A percentile compares a stretch with the other conserved stretches of the same genome.
Conservation (phyloP, 2,888 invertebrate genomes). For the Physocephala rufipes region DNA sequence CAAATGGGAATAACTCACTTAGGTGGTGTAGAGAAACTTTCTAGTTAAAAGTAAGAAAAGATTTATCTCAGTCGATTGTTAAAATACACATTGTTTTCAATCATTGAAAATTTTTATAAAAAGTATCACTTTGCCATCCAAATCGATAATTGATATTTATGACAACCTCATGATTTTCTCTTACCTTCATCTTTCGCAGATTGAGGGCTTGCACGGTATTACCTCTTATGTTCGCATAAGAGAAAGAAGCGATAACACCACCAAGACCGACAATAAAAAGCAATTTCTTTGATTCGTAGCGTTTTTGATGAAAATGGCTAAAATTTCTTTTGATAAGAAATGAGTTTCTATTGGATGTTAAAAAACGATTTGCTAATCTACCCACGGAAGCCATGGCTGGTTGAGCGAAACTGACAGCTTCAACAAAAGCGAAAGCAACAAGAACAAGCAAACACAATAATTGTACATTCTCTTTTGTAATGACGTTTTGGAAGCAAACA, state of each 20-base stretch:
- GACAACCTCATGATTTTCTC: background rate
- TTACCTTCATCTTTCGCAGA: conserved; percentile 55
- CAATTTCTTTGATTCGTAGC: conserved; percentile 48
- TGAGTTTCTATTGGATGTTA: conserved; percentile 42
- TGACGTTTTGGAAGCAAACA: conserved; percentile 4
- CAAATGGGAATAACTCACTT: too few relatives aligned
- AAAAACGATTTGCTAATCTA: conserved; percentile 32
- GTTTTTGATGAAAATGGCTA: conserved; percentile 47
- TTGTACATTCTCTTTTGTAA: background rate
- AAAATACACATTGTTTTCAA: background rate
- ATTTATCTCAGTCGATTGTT: background rate
- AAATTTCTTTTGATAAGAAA: conserved; percentile 54
- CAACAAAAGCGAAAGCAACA: conserved; percentile 8
- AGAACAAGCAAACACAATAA: conserved; percentile 5
- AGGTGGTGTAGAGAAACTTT: too few relatives aligned
- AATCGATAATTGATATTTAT: too few relatives aligned
- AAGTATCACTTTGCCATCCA: too few relatives aligned
- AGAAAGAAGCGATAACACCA: conserved; percentile 66
- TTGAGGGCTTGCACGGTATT: conserved; percentile 68
- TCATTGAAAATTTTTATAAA: background rate
- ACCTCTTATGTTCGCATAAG: conserved; percentile 64
- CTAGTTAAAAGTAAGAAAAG: too few relatives aligned
- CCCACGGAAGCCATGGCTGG: conserved; percentile 37
- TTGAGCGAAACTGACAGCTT: conserved; percentile 16
- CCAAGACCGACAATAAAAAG: conserved; percentile 62